Conservation (phyloP, 2,888 invertebrate genomes). For the Diabrotica balteata region DNA sequence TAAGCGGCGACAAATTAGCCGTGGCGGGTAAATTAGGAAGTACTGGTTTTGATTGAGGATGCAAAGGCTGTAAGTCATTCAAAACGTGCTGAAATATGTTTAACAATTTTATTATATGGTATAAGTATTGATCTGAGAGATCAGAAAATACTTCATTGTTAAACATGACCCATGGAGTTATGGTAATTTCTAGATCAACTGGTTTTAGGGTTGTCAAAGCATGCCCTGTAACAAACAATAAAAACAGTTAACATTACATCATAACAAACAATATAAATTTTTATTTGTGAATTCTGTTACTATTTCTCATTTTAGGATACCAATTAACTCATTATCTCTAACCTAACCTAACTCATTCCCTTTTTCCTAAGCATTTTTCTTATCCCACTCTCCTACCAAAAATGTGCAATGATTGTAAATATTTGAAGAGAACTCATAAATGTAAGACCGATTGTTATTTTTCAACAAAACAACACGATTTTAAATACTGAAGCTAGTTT, state of each 20-base stretch:
- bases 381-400: too few species aligned
- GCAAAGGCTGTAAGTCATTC: slow-evolving; percentile 70
- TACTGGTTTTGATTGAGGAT: slow-evolving; percentile 62
- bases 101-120: slow-evolving; percentile 73
- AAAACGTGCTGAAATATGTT: slow-evolving; percentile 80
- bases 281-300: slow-evolving; percentile 63
- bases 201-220: slow-evolving; percentile 44
- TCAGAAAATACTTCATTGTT: slow-evolving; percentile 60
- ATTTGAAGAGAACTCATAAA: too few species aligned
- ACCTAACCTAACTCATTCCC: too few species aligned
- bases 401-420: too few species aligned
- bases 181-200: slow-evolving; percentile 39
- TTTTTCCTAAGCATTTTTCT: too few species aligned
- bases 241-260: too few species aligned
- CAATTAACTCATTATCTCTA: too few species aligned
- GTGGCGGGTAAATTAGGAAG: slow-evolving; percentile 65
- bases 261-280: neutral
- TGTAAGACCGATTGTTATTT: too few species aligned
- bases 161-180: slow-evolving; percentile 58
- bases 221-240: slow-evolving; percentile 40
- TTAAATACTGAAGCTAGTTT: too few species aligned
- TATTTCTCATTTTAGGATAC: neutral
- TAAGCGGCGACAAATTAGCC: slow-evolving; percentile 61
- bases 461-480: too few species aligned
- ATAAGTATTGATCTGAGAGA: slow-evolving; percentile 70